Percentiles rank a stretch among this genome's conserved stretches.
Evolutionary conservation across 92 coral and sea anemone genomes (phyloP).

Genomic region (Epizoanthus illoricatus): DNA sequence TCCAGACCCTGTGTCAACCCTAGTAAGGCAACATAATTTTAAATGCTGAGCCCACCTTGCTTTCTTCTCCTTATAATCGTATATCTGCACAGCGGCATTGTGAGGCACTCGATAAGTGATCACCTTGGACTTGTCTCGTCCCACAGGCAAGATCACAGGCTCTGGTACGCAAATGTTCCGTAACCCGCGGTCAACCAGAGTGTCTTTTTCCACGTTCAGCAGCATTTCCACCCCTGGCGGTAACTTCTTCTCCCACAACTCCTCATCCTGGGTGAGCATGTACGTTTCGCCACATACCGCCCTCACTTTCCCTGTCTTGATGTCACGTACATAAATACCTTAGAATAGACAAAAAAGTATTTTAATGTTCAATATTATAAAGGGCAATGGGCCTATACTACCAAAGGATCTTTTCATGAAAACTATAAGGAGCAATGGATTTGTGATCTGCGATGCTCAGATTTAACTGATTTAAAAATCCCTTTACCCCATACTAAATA

Average conservation of each 20-base stretch:
- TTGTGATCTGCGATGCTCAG: too few relatives aligned
- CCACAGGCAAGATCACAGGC: not conserved
- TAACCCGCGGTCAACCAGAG: constrained; percentile 94
- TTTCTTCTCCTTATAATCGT: constrained; percentile 95
- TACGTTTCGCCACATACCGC: constrained; percentile 99
- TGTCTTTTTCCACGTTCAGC: constrained; percentile 84
- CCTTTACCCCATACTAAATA: too few relatives aligned
- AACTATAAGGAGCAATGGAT: too few relatives aligned
- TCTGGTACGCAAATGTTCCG: constrained; percentile 48
- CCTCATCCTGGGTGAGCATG: constrained; percentile 99
- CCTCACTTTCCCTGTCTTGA: constrained; percentile 95
- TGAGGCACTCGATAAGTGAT: constrained; percentile 95
- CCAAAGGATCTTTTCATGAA: too few relatives aligned
- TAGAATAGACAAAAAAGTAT: too few relatives aligned
- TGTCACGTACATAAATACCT: constrained; percentile 95
- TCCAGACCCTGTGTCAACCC: too few relatives aligned
- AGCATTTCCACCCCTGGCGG: constrained; percentile 94
- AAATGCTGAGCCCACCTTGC: constrained; percentile 68
- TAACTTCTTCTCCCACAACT: constrained; percentile 79
- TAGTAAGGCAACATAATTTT: too few relatives aligned
- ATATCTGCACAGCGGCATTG: constrained; percentile 97
- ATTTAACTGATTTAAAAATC: too few relatives aligned
- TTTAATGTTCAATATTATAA: too few relatives aligned
- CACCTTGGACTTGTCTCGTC: constrained; percentile 89
- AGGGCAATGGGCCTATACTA: too few relatives aligned